A percentile compares a stretch with the other conserved stretches of the same genome.
Conservation (phyloP, 2,888 invertebrate genomes). For the Cosmopolites sordidus region DNA sequence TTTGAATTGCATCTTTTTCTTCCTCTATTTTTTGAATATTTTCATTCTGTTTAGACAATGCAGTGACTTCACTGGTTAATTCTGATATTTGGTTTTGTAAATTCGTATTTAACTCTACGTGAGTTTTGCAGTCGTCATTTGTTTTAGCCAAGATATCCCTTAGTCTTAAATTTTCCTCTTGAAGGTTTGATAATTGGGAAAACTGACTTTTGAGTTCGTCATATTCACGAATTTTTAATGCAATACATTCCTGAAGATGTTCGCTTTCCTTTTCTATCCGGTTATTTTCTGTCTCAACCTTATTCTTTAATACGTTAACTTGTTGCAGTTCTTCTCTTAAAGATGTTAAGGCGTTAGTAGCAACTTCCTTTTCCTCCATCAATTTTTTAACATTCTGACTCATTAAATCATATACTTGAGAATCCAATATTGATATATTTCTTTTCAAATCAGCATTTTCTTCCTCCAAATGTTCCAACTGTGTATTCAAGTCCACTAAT, state of each 20-base stretch:
- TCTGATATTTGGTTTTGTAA: background rate
- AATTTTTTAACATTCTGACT: background rate
- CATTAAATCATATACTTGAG: no score
- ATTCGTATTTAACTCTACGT: background rate
- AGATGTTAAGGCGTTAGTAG: background rate
- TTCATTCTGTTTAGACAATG: no score
- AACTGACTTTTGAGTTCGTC: no score
- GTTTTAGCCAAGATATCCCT: no score
- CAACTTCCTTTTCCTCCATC: background rate
- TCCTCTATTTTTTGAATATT: no score
- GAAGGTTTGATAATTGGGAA: no score
- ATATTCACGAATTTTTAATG: no score
- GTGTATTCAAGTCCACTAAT: background rate
- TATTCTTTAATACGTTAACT: background rate
- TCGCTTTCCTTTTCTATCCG: no score
- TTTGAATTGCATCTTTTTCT: no score
- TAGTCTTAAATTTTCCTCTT: no score
- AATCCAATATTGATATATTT: background rate
- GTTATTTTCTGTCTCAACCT: no score
- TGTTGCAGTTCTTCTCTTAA: background rate
- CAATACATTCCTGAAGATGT: no score
- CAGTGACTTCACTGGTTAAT: background rate
- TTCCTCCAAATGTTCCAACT: background rate
- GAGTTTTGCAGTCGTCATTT: background rate
- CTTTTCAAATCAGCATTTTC: background rate